Evolutionary conservation across 2,797 vertebrate genomes (phyloP).

Genomic region (Synanceia verrucosa): DNA sequence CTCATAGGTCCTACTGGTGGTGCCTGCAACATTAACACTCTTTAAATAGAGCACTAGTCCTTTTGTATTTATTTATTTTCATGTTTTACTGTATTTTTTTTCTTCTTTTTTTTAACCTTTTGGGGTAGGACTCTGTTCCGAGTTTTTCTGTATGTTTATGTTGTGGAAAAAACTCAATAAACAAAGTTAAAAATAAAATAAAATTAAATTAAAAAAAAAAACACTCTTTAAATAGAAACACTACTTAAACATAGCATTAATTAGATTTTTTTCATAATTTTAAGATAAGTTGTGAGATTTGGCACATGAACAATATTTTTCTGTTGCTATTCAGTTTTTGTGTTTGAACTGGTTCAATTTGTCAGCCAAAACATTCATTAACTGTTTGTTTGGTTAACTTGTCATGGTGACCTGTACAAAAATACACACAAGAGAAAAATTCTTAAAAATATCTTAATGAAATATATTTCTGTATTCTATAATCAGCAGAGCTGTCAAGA

Average conservation of each 20-base stretch:
- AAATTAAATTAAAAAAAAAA: no score
- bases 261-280: not conserved
- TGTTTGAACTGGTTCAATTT: not conserved
- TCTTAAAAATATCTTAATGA: not conserved
- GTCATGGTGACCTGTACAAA: not conserved
- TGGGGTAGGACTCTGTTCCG: no score
- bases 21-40: not conserved
- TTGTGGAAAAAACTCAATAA: no score
- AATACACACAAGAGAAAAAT: not conserved
- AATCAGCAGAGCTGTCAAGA: not conserved
- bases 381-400: not conserved
- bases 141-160: no score
- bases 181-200: no score
- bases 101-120: no score
- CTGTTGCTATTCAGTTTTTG: not conserved
- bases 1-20: not conserved
- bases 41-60: not conserved
- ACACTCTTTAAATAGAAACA: no score
- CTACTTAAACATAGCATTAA: not conserved
- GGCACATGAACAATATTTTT: not conserved
- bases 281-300: not conserved
- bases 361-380: not conserved
- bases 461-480: not conserved
- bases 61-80: no score
- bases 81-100: no score